A percentile compares a stretch with the other conserved stretches of the same genome.
Conservation (phyloP, 2,888 invertebrate genomes). For the Lasioglossum calceatum region DNA sequence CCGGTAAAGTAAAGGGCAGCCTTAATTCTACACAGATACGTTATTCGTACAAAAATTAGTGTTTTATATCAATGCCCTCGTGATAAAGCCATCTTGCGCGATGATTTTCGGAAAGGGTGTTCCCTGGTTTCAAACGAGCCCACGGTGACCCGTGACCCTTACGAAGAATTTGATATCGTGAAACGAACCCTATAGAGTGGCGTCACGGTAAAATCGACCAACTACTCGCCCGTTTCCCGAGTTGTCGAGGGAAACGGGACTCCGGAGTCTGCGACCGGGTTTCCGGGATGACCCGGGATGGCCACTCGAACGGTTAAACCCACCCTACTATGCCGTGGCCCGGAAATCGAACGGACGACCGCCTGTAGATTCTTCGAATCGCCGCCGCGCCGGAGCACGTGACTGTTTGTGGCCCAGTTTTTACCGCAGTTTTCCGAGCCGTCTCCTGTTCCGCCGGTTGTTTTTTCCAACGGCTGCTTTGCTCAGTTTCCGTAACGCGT, state of each 20-base stretch:
- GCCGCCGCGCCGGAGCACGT: not conserved
- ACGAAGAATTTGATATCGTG: not conserved
- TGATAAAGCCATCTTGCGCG: not conserved
- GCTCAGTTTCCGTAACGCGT: not conserved
- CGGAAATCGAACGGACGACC: conserved; percentile 6
- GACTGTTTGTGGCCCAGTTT: not conserved
- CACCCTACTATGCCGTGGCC: not conserved
- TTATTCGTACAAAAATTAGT: too few species aligned
- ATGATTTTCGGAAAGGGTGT: not conserved
- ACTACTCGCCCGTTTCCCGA: not conserved
- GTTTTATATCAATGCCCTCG: too few species aligned
- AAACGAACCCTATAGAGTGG: not conserved
- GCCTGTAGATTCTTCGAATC: conserved; percentile 15
- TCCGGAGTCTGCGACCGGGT: not conserved
- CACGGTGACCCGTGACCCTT: too few species aligned
- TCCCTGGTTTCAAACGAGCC: not conserved
- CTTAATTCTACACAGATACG: too few species aligned
- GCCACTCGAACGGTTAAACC: not conserved
- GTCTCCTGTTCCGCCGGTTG: not conserved
- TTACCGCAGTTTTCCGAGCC: not conserved
- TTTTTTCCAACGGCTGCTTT: not conserved
- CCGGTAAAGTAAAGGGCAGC: too few species aligned
- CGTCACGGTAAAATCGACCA: not conserved
- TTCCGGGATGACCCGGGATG: not conserved
- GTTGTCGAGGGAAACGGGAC: not conserved